Evolutionary conservation across 2,113 vertebrate species (phyloP).

Genomic region (Rhinolophus ferrumequinum): DNA sequence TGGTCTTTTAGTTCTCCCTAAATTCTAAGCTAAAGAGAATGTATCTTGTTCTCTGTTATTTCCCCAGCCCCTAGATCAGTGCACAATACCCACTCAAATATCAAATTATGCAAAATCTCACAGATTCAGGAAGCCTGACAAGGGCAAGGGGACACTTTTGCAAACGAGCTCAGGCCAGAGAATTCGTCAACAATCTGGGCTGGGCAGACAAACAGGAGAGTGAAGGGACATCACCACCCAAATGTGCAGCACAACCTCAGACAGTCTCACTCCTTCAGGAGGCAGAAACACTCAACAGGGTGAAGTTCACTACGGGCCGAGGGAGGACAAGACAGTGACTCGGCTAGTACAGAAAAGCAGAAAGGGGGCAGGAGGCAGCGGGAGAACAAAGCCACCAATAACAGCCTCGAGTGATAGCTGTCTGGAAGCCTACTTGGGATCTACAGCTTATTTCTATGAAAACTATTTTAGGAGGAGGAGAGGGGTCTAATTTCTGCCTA

Average conservation of each 20-base stretch:
- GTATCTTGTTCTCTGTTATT: not conserved
- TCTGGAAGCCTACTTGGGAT: not conserved
- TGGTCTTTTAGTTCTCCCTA: not conserved
- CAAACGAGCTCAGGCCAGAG: not conserved
- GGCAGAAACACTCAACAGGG: not conserved
- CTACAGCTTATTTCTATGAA: not conserved
- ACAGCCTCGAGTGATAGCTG: not conserved
- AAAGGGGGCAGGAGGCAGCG: not conserved
- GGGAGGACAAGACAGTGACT: not conserved
- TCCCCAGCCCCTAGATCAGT: not conserved
- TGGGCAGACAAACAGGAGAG: not conserved
- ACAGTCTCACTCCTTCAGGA: not conserved
- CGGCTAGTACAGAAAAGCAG: not conserved
- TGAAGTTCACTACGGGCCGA: too few species aligned
- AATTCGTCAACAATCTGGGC: not conserved
- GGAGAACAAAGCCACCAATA: too few species aligned
- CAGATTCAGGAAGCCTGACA: not conserved
- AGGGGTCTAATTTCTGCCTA: not conserved
- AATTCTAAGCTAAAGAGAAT: not conserved
- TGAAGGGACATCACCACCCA: not conserved
- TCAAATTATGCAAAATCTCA: not conserved
- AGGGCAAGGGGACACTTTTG: not conserved
- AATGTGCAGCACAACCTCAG: not conserved
- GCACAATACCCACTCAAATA: not conserved
- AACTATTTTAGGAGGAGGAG: not conserved